Base-by-base conservation (phyloP, 2,797 vertebrate species). In the Rhyacichthys aspro region DNA sequence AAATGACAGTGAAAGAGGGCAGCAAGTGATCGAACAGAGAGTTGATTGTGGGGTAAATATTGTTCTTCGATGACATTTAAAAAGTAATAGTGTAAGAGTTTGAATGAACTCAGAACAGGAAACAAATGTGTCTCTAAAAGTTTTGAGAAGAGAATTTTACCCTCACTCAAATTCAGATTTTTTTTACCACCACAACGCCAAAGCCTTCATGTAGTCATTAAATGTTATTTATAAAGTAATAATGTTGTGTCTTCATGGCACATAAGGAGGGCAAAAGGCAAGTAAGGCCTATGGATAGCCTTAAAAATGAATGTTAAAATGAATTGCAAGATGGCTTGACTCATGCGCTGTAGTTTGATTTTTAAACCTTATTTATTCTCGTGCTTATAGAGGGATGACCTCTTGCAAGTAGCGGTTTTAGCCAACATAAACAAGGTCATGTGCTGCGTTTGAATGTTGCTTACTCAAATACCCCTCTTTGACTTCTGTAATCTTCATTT, bases 21-120 rank as follows among this genome's bases (percentile, higher is more conserved):
- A 83, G 80, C 84, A 79, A 87, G 76, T 67, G 75, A 67, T 59
- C 3, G 67, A 55, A 88, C 83, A 84, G 82, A 81, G 76, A 64
- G 52, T 3, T 19, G 62, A 60, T 85, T 82, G 79, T 88, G 56
- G 34, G 48, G 16, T 55, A 7, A 59, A 66, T 82, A 74, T 78
- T 78, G 63, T 70, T 70, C 36, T 79, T 55, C 63, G 71, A 66
- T 63, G 18, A 7, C 7, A 9, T 52, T 39, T 52, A 37, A 52
- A 17, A 9, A 32, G 15, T 17, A 10, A 11, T 18, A 5, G 19
- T 45, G 7, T 34, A 37, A 18, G 42, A 18, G 42, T 53, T 36
- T 9, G 28, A 45, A 11, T 47, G 11, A 3, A 44, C 1, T 9
- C 3, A n/a, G 14, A 48, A n/a, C 15, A 32, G n/a, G n/a, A n/a